A percentile compares a stretch with the other conserved stretches of the same genome.
Evolutionary conservation across 1,140 invertebrate genomes (phyloP).

Genomic region (Cydia amplana): DNA sequence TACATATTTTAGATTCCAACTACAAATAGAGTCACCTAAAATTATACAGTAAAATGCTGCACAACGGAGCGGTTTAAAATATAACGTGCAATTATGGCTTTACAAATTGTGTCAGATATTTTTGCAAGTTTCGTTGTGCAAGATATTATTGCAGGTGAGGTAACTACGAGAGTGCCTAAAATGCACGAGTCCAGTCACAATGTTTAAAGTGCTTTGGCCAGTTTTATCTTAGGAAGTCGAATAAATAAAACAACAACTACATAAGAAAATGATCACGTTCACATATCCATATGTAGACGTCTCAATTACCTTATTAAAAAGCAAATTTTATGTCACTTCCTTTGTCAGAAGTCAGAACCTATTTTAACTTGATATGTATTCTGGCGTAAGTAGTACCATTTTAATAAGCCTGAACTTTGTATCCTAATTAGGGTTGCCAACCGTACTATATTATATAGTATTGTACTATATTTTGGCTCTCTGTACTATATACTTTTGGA

Average conservation of each 20-base stretch:
- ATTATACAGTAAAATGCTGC: too few relatives aligned
- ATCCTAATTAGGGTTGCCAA: too few relatives aligned
- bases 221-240: not conserved
- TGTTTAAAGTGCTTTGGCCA: not conserved
- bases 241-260: not conserved
- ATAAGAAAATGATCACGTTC: constrained; percentile 21
- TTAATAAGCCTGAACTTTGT: not conserved
- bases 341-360: not conserved
- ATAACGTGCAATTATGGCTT: too few relatives aligned
- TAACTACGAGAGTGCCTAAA: not conserved
- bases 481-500: too few relatives aligned
- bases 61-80: too few relatives aligned
- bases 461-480: too few relatives aligned
- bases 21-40: too few relatives aligned
- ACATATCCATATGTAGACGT: constrained; percentile 4
- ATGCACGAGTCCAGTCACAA: not conserved
- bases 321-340: not conserved
- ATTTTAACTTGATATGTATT: not conserved
- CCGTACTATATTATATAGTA: too few relatives aligned
- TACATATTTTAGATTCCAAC: too few relatives aligned
- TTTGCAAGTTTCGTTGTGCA: too few relatives aligned
- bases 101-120: too few relatives aligned
- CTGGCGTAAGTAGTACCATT: too few relatives aligned
- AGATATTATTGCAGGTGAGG: not conserved
- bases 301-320: constrained; percentile 25